Conservation (phyloP, 2,888 invertebrate genomes). For the Xestia xanthographa region DNA sequence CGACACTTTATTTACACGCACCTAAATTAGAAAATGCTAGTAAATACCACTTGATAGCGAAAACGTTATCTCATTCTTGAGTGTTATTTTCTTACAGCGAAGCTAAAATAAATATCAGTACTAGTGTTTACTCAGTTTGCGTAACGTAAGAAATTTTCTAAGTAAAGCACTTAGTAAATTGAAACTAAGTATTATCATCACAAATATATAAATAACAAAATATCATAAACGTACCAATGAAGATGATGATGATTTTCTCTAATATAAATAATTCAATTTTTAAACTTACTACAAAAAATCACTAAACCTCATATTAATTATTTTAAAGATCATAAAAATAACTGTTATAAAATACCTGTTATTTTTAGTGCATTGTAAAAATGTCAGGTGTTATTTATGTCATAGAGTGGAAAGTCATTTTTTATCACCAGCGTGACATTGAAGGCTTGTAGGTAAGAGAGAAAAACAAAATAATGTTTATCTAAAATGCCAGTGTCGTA, state of each 20-base stretch:
- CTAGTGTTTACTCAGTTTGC: not conserved
- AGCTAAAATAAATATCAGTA: slow-evolving; percentile 33
- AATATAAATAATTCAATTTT: not conserved
- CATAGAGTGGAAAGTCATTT: slow-evolving; percentile 41
- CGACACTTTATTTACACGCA: slow-evolving; percentile 38
- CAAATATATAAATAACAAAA: not conserved
- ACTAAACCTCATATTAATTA: not conserved
- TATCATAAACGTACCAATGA: not conserved
- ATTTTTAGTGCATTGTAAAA: slow-evolving; percentile 37
- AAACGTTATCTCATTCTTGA: slow-evolving; percentile 41
- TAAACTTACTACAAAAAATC: not conserved
- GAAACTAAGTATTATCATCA: not conserved
- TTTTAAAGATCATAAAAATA: not conserved
- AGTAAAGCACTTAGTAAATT: not conserved
- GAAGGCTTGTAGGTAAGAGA: slow-evolving; percentile 12
- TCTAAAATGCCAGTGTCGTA: slow-evolving; percentile 69
- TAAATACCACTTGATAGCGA: slow-evolving; percentile 48
- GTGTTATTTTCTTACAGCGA: slow-evolving; percentile 42
- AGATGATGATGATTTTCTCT: not conserved
- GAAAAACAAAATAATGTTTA: slow-evolving; percentile 62
- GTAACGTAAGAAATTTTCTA: not conserved
- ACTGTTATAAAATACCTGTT: slow-evolving; percentile 32
- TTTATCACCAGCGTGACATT: slow-evolving; percentile 44
- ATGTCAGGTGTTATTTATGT: slow-evolving; percentile 17
- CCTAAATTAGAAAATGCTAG: slow-evolving; percentile 42